Evolutionary conservation across 1,140 invertebrate genomes (phyloP), one percentile per base, ranked within the genome.

Genomic region (Drosophila subpulchrella): DNA sequence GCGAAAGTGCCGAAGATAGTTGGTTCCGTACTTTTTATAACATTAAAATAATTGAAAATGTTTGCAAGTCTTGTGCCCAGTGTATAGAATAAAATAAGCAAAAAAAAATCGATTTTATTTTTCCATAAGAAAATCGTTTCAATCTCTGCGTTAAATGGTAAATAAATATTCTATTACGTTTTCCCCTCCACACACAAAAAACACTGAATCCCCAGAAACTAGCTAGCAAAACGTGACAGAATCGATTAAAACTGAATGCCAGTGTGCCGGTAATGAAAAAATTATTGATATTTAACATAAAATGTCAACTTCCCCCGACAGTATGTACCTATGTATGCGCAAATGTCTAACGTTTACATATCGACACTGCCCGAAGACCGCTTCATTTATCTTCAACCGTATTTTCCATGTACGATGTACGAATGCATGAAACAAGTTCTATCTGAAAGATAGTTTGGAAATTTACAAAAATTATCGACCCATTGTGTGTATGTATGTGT

Each of bases 201-300:
- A 42, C 24, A 51, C 44, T n/a, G 44, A 20, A 24, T 8, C 17
- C n/a, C 3, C n/a, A 3, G 4, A n/a, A 15, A 41, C 30, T 20
- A 15, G 17, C 15, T 13, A 32, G 30, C n/a, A 30, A 53, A 41
- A 36, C 46, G 63, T 65, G 63, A 32, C 17, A 38, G 34, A 41
- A 51, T 66, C 34, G 20, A 66, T n/a, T 63, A 17, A 65, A 17
- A 32, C 15, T n/a, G 24, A 34, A 65, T 51, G 17, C 42, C 17
- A 42, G 20, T 34, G 60, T 66, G 65, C 65, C 65, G 60, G 65
- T 38, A 36, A 42, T 17, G 41, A 53, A 48, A 44, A 66, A 54
- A 66, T 66, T 66, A 68, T 68, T 68, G 65, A 66, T 68, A 68
- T 68, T 68, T 68, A 68, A 66, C 65, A 68, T 53, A 66, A 63